Evolutionary conservation across 1,140 invertebrate species (phyloP).

Genomic region (Apis cerana): DNA sequence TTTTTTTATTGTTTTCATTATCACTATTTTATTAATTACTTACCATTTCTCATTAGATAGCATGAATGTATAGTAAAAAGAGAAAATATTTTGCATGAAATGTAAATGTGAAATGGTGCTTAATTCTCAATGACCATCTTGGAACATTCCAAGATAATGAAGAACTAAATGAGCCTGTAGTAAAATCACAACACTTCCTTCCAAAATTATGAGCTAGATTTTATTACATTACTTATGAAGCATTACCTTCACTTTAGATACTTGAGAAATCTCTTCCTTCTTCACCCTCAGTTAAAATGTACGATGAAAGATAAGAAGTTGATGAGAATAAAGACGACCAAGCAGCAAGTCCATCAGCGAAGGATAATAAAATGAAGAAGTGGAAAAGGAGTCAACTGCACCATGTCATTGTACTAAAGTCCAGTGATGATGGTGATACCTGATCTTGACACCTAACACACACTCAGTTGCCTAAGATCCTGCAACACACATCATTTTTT

Average conservation of each 20-base stretch:
- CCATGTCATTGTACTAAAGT: slow-evolving; percentile 64
- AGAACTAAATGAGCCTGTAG: slow-evolving; percentile 57
- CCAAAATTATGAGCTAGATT: slow-evolving; percentile 71
- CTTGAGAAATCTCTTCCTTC: slow-evolving; percentile 72
- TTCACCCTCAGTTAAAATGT: slow-evolving; percentile 70
- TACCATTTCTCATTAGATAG: slow-evolving; percentile 57
- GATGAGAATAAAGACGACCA: slow-evolving; percentile 70
- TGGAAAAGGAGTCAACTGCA: slow-evolving; percentile 70
- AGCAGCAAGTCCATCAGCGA: slow-evolving; percentile 67
- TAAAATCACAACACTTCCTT: slow-evolving; percentile 70
- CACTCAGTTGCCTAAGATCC: slow-evolving; percentile 71
- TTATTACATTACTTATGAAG: slow-evolving; percentile 74
- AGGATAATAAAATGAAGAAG: slow-evolving; percentile 72
- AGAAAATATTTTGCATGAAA: slow-evolving; percentile 33
- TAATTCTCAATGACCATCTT: slow-evolving; percentile 39
- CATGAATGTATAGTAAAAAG: slow-evolving; percentile 34
- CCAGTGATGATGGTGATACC: slow-evolving; percentile 56
- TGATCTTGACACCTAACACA: slow-evolving; percentile 72
- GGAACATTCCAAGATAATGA: slow-evolving; percentile 28
- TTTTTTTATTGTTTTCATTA: slow-evolving; percentile 59
- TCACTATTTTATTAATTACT: slow-evolving; percentile 56
- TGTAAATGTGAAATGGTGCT: slow-evolving; percentile 36
- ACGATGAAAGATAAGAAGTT: slow-evolving; percentile 70
- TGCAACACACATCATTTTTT: slow-evolving; percentile 75
- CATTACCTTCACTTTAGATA: slow-evolving; percentile 73